These are phyloP conservation scores for Melipona quadrifasciata DNA, from an alignment of 1,140 invertebrate species.

Conservation along the genomic window DNA sequence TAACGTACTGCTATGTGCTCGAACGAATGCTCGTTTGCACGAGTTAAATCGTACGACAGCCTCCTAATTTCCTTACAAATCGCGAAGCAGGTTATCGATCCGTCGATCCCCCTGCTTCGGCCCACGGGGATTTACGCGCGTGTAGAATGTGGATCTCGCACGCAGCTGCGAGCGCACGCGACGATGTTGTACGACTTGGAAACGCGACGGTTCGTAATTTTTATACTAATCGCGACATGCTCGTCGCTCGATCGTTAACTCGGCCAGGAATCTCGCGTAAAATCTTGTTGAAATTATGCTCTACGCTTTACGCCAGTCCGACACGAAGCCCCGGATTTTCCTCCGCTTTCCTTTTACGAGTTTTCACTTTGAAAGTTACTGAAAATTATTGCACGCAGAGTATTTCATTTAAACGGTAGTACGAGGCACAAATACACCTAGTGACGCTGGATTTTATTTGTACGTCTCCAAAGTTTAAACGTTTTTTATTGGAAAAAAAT, in stretches of 20 bases:
- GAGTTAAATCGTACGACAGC: not conserved
- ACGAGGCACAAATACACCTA: no score
- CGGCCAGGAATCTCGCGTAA: not conserved
- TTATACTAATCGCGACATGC: not conserved
- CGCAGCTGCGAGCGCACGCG: slow-evolving; percentile 2
- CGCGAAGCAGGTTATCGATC: not conserved
- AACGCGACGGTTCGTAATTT: not conserved
- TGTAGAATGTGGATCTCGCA: not conserved
- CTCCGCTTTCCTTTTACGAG: not conserved
- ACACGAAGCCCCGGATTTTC: no score
- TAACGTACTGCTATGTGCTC: no score
- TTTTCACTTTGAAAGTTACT: no score
- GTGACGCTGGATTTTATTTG: no score
- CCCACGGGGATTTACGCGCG: not conserved
- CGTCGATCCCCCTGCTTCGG: not conserved
- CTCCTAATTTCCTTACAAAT: slow-evolving; percentile 22
- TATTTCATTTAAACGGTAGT: no score
- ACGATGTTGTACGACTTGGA: not conserved
- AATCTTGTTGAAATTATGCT: no score
- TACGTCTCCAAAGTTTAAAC: no score
- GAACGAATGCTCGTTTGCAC: not conserved
- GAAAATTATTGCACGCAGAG: no score
- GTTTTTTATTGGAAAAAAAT: no score
- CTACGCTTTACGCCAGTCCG: no score
- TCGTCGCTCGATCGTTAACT: not conserved